These are phyloP conservation scores for Rhyacichthys aspro DNA, from an alignment of 2,797 vertebrate species.

Conservation along the genomic window DNA sequence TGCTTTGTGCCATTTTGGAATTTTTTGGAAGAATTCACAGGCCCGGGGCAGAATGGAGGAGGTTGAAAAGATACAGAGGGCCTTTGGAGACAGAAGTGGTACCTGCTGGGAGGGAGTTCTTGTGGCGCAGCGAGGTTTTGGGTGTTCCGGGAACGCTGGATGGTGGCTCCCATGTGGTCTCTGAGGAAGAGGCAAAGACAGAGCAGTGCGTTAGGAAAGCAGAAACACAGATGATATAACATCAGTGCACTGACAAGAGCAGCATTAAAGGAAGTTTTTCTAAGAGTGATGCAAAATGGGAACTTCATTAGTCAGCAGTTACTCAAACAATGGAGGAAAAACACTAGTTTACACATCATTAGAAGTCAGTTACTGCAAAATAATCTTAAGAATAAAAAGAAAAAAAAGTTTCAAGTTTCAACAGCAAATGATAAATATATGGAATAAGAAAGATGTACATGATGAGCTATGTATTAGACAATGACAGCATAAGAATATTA, in stretches of 20 bases:
- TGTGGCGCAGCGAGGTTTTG: slow-evolving; percentile 86
- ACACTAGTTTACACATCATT: too few species aligned
- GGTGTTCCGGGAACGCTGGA: slow-evolving; percentile 89
- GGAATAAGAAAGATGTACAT: too few species aligned
- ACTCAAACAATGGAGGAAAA: neutral
- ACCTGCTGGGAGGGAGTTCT: slow-evolving; percentile 90
- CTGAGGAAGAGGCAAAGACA: slow-evolving; percentile 63
- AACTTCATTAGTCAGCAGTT: neutral
- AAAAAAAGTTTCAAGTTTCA: too few species aligned
- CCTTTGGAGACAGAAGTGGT: slow-evolving; percentile 27
- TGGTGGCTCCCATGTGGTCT: slow-evolving; percentile 96
- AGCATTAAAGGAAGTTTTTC: slow-evolving; percentile 5
- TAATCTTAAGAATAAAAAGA: neutral
- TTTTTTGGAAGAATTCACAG: slow-evolving; percentile 50
- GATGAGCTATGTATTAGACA: too few species aligned
- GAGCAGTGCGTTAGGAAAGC: slow-evolving; percentile 35
- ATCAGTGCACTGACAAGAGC: neutral
- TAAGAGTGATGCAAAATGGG: slow-evolving; percentile 12
- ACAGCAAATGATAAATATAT: too few species aligned
- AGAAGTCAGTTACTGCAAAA: too few species aligned
- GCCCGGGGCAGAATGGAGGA: slow-evolving; percentile 25
- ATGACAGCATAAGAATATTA: too few species aligned
- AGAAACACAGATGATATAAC: neutral
- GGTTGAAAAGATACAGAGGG: slow-evolving; percentile 2
- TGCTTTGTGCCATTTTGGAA: slow-evolving; percentile 62